These are phyloP conservation scores for Vannuccia rotundouncinata DNA, from an alignment of 2,888 invertebrate species.

Conservation along the genomic window DNA sequence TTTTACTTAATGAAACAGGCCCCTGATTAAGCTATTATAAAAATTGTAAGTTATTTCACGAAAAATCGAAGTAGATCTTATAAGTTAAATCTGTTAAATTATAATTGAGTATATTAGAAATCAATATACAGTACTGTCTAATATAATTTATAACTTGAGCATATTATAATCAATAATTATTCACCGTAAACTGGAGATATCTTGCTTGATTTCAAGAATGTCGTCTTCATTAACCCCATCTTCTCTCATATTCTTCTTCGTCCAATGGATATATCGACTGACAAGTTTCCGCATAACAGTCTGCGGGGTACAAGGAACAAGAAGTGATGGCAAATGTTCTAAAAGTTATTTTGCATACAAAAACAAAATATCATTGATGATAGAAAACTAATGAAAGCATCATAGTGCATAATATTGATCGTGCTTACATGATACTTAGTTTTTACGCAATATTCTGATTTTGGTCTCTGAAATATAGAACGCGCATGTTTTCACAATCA, in stretches of 20 bases:
- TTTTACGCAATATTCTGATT: neutral
- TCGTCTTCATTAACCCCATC: slow-evolving; percentile 62
- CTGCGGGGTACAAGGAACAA: no score
- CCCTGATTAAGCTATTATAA: no score
- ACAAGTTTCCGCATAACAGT: slow-evolving; percentile 60
- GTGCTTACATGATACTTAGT: neutral
- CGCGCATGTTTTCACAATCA: no score
- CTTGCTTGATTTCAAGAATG: slow-evolving; percentile 61
- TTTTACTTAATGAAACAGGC: no score
- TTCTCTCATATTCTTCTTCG: slow-evolving; percentile 60
- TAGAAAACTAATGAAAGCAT: no score
- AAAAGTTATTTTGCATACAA: neutral
- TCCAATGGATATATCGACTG: slow-evolving; percentile 59
- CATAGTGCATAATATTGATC: slow-evolving; percentile 30
- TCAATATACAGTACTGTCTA: neutral
- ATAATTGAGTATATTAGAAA: no score
- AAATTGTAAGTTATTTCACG: no score
- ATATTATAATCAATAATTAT: neutral
- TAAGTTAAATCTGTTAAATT: no score
- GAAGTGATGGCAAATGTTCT: neutral
- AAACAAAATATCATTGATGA: no score
- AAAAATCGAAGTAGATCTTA: no score
- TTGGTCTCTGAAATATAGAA: slow-evolving; percentile 8
- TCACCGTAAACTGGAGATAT: slow-evolving; percentile 60
- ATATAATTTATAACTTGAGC: neutral